phyloP scores from a whole-genome alignment of 2,113 vertebrate genomes.

The human region DNA sequence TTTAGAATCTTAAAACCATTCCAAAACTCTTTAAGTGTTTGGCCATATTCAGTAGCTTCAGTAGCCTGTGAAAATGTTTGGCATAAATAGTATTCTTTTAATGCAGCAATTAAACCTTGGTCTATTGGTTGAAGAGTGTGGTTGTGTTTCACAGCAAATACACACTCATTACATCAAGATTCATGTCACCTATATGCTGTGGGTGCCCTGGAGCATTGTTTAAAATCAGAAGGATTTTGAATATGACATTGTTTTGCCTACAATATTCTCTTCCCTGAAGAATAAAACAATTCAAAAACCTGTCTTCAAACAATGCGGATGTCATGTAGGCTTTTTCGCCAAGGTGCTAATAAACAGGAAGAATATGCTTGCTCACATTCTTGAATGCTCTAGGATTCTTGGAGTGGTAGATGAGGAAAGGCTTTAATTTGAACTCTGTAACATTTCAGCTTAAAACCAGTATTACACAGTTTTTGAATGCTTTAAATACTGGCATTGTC shows the following conservation, averaged over 20 bases:
- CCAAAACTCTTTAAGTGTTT: not conserved
- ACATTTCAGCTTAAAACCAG: not conserved
- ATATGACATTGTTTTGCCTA: not conserved
- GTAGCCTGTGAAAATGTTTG: not conserved
- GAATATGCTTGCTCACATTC: not conserved
- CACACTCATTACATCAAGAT: not conserved
- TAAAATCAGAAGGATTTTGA: not conserved
- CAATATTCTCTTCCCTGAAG: not conserved
- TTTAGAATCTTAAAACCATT: not conserved
- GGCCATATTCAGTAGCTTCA: not conserved
- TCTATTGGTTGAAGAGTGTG: not conserved
- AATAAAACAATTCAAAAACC: not conserved
- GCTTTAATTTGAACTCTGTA: not conserved
- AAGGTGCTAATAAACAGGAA: not conserved
- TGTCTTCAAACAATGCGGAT: not conserved
- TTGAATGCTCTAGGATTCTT: not conserved
- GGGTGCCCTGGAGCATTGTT: not conserved
- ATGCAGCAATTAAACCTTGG: not conserved
- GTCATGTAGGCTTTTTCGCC: not conserved
- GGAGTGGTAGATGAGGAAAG: not conserved
- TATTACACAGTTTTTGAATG: not conserved
- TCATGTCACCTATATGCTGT: not conserved
- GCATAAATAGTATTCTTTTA: not conserved
- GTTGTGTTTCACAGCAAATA: not conserved
- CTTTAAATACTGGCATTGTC: not conserved